Evolutionary conservation across 2,888 invertebrate genomes (phyloP), one percentile per base, ranked within the genome.

Genomic region (Carpatolechia fugitivella): DNA sequence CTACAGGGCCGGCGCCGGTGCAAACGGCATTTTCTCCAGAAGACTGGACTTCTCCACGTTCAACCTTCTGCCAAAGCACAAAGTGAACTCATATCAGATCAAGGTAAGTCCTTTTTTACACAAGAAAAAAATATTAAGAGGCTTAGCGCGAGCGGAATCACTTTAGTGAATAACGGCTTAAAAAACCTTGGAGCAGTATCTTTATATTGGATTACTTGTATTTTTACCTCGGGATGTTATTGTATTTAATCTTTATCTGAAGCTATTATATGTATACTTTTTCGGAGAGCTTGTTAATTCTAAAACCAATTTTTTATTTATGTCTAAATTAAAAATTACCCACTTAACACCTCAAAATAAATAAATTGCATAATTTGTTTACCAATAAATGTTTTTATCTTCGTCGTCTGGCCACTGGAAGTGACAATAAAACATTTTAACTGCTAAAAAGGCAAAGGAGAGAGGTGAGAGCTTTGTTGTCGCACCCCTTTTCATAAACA

Each of bases 61-160:
- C 93, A 97, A 97, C 85, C 93, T 95, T 69, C 93, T 99, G 77
- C 99, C 99, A 67, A 95, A 95, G 86, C 95, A 97, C 83, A 98
- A 98, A 92, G 95, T 98, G 82, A 99, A 99, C 93, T 98, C 98
- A 77, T 99, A 98, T 92, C 98, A 99, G 93, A 98, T 99, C 83
- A 99, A 99, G 97, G 98, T 97, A 92, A 93, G 93, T 80, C 14
- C 44, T 36, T 40, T 46, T 54, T 57, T 47, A 33, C 13, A 41
- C 3, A 48, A 48, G 36, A 53, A 53, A 49, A 49, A 53, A 53
- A 29, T 20, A 24, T 30, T 53, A 53, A 56, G 53, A 35, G 33
- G 56, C 56, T 56, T 56, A 56, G 36, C 48, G 20, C 11, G 38
- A 30, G 41, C 48, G 48, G 44, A 44, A 44, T 44, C n/a, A 20